Percentiles rank a stretch among this genome's conserved stretches.
phyloP scores from a whole-genome alignment of 2,113 vertebrate species.

The Pelvicachromis taeniatus region DNA sequence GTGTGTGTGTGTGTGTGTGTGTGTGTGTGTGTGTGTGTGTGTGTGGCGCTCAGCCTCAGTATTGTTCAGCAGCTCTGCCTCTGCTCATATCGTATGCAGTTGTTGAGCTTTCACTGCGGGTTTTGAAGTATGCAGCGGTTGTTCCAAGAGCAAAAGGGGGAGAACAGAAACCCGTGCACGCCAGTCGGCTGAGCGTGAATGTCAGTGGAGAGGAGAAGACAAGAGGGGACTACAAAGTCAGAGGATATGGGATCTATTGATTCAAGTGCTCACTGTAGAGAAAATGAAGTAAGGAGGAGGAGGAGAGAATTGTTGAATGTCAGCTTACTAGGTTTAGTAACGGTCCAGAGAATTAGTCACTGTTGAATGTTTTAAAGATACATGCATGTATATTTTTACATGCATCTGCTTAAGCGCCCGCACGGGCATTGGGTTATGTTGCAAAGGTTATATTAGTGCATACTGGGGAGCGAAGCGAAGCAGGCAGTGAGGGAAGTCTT shows the following conservation, averaged over 20 bases:
- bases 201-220: conserved; percentile 12
- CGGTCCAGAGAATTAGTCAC: conserved; percentile 8
- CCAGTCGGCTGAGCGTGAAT: conserved; percentile 27
- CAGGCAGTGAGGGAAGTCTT: conserved; percentile 6
- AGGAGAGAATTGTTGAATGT: conserved; percentile 1
- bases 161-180: neutral
- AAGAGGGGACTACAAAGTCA: conserved; percentile 26
- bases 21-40: neutral
- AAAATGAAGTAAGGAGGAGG: neutral
- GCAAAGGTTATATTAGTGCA: neutral
- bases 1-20: too few species aligned
- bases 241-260: conserved; percentile 21
- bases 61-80: conserved; percentile 23
- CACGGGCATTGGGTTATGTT: neutral
- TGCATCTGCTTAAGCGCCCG: neutral
- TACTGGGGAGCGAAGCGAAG: conserved; percentile 10
- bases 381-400: neutral
- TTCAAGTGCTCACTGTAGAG: conserved; percentile 22
- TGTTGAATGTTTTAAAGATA: conserved; percentile 2
- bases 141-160: conserved; percentile 32
- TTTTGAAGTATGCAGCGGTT: conserved; percentile 45
- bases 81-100: conserved; percentile 37
- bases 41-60: neutral
- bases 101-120: conserved; percentile 26
- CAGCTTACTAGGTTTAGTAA: conserved; percentile 6